These are phyloP conservation scores for Tetrax tetrax DNA, from an alignment of 2,113 vertebrate genomes.

Conservation along the genomic window DNA sequence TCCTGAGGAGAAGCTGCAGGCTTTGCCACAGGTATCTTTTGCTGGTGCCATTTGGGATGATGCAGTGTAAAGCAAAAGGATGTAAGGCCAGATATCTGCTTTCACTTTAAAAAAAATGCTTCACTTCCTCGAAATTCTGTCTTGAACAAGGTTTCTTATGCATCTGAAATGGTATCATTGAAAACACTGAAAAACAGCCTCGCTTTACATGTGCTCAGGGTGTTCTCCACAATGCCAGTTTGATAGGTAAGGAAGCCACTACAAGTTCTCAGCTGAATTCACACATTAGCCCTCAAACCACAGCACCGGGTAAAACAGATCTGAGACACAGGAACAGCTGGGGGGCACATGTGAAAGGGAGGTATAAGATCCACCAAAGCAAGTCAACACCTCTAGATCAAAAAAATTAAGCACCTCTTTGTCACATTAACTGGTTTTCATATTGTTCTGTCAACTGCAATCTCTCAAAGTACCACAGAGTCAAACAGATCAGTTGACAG, in stretches of 20 bases:
- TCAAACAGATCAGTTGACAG: constrained; percentile 11
- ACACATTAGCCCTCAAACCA: not conserved
- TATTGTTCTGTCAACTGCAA: not conserved
- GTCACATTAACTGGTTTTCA: not conserved
- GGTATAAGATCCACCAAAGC: not conserved
- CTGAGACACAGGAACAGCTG: not conserved
- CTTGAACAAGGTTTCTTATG: not conserved
- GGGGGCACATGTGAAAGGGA: not conserved
- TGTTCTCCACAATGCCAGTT: not conserved
- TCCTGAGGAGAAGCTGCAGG: not conserved
- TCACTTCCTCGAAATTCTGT: not conserved
- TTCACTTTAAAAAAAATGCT: not conserved
- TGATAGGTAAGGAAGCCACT: not conserved
- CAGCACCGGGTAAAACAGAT: not conserved
- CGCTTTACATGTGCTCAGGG: not conserved
- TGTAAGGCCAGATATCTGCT: not conserved
- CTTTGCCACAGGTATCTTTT: not conserved
- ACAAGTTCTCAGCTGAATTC: not conserved
- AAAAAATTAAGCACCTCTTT: not conserved
- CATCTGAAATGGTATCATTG: not conserved
- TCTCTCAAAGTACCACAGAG: not conserved
- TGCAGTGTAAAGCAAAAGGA: not conserved
- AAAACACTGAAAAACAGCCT: not conserved
- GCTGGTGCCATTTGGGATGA: not conserved
- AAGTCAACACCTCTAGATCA: constrained; percentile 11